Percentiles rank a stretch among this genome's conserved stretches.
Conservation (phyloP, 1,140 invertebrate species). For the Zaprionus gabonicus region DNA sequence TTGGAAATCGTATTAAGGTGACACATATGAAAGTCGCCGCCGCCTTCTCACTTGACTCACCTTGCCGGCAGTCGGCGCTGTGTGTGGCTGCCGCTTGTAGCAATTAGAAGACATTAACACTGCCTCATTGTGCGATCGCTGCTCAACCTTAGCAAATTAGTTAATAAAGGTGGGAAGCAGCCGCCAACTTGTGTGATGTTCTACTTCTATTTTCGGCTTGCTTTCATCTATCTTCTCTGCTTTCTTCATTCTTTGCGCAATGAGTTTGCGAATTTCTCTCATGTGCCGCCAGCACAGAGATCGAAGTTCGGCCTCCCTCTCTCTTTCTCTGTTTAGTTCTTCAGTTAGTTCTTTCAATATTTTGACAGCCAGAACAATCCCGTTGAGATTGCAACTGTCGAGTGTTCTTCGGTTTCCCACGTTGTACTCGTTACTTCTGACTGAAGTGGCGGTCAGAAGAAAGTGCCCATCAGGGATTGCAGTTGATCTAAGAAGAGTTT, state of each 20-base stretch:
- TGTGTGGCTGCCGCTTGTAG: conserved; percentile 64
- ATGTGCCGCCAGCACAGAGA: not conserved
- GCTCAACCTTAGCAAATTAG: conserved; percentile 72
- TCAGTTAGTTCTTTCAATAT: conserved; percentile 62
- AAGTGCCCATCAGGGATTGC: conserved; percentile 8
- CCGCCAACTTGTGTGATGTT: conserved; percentile 52
- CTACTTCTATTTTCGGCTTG: conserved; percentile 45
- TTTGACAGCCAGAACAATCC: conserved; percentile 76
- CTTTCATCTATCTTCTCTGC: conserved; percentile 22
- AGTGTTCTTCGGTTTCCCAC: conserved; percentile 57
- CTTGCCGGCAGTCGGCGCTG: conserved; percentile 11
- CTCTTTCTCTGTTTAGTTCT: conserved; percentile 8
- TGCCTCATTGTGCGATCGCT: conserved; percentile 47
- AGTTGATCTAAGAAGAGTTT: conserved; percentile 3
- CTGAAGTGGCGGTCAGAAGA: conserved; percentile 45
- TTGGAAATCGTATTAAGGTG: conserved; percentile 70
- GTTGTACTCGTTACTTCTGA: conserved; percentile 19
- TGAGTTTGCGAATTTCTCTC: conserved; percentile 72
- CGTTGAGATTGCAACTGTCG: conserved; percentile 57
- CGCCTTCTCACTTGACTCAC: conserved; percentile 3
- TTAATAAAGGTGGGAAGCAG: conserved; percentile 77
- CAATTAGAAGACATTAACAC: conserved; percentile 69
- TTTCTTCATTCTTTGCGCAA: conserved; percentile 38
- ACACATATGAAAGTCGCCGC: conserved; percentile 42
- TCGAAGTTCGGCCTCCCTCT: not conserved